Conservation (phyloP, 2,888 invertebrate genomes). For the Acanthopleura granulata region DNA sequence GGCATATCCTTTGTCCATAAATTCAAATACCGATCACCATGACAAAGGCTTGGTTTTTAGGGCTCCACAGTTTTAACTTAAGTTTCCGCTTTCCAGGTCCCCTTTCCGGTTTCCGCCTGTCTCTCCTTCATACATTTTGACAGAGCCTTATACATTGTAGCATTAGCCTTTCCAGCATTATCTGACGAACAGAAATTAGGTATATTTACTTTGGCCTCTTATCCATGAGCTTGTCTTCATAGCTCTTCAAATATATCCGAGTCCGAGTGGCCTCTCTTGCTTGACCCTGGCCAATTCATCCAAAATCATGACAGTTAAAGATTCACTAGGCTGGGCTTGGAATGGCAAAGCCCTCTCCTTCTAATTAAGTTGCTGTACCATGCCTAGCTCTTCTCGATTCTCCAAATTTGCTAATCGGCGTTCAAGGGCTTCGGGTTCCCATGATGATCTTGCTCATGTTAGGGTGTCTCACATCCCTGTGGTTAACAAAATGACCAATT, state of each 20-base stretch:
- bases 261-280: no score
- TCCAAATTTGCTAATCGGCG: background rate
- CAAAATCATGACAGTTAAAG: background rate
- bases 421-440: background rate
- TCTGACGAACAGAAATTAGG: background rate
- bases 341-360: background rate
- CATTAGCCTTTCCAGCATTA: background rate
- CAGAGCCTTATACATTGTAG: background rate
- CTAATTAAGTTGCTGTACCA: background rate
- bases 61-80: no score
- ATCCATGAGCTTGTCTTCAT: no score
- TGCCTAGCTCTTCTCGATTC: background rate
- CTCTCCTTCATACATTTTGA: background rate
- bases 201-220: no score
- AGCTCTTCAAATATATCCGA: no score
- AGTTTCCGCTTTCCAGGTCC: no score
- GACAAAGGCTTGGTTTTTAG: conserved; percentile 27
- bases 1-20: no score
- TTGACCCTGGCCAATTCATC: background rate
- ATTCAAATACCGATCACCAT: conserved; percentile 25
- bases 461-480: no score
- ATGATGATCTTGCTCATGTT: no score
- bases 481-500: no score
- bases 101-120: background rate
- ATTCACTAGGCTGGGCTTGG: background rate